Evolutionary conservation across 2,113 vertebrate genomes (phyloP).

Genomic region (Australoheros scitulus): DNA sequence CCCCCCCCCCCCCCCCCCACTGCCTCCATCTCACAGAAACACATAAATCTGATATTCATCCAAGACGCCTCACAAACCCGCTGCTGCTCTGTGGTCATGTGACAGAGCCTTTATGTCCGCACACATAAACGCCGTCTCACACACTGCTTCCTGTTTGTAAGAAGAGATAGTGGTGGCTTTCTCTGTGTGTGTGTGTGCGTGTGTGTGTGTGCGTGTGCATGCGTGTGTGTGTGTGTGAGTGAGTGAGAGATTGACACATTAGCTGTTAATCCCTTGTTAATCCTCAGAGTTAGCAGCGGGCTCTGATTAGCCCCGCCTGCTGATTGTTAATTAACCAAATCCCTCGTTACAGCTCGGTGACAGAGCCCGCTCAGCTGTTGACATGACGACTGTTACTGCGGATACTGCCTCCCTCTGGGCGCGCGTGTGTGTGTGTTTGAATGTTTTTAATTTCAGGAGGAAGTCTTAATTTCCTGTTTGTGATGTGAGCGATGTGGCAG

Average conservation of each 20-base stretch:
- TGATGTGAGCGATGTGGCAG: not conserved
- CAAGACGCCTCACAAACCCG: no score
- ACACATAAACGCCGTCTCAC: not conserved
- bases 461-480: constrained; percentile 9
- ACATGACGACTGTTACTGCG: constrained; percentile 61
- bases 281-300: constrained; percentile 52
- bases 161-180: no score
- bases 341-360: constrained; percentile 35
- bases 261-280: constrained; percentile 64
- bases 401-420: constrained; percentile 30
- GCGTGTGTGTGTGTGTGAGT: not conserved
- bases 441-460: not conserved
- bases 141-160: not conserved
- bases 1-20: no score
- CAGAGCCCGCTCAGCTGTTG: constrained; percentile 53
- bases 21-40: no score
- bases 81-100: no score
- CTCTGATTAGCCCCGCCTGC: constrained; percentile 58
- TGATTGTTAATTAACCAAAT: constrained; percentile 64
- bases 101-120: no score
- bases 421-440: not conserved
- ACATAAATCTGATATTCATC: no score
- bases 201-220: no score
- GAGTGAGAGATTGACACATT: constrained; percentile 50
- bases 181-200: no score